These are phyloP conservation scores for Tretioscincus oriximinensis DNA, from an alignment of 2,113 vertebrate genomes.

Conservation along the genomic window DNA sequence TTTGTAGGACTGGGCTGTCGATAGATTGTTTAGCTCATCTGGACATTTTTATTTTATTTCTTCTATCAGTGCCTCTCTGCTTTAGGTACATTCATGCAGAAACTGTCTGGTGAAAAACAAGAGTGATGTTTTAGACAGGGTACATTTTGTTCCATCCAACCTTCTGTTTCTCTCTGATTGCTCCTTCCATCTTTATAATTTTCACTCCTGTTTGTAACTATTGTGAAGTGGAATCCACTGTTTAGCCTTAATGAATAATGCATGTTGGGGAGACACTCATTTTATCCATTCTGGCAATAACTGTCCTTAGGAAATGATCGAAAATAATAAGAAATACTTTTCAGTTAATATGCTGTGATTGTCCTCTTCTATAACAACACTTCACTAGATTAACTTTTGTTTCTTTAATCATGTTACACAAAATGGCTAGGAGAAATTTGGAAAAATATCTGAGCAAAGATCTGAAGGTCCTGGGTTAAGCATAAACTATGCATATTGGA, in stretches of 20 bases:
- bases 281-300: background rate
- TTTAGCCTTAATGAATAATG: background rate
- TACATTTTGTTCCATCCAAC: too few species aligned
- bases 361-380: background rate
- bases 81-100: background rate
- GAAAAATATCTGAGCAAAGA: background rate
- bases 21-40: background rate
- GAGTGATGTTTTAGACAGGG: too few species aligned
- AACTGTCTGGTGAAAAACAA: too few species aligned
- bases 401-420: background rate
- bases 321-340: background rate
- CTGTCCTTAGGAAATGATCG: background rate
- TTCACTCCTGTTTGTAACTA: too few species aligned
- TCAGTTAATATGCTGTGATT: background rate
- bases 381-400: background rate
- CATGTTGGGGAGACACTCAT: background rate
- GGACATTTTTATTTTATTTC: background rate
- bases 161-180: too few species aligned
- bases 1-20: background rate
- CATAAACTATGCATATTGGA: background rate
- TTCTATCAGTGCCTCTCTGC: too few species aligned
- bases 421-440: background rate
- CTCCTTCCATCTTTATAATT: too few species aligned
- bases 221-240: background rate
- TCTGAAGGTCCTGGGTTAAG: background rate